These are phyloP conservation scores for Mylabris phalerata DNA, from an alignment of 1,140 invertebrate genomes.

Conservation along the genomic window DNA sequence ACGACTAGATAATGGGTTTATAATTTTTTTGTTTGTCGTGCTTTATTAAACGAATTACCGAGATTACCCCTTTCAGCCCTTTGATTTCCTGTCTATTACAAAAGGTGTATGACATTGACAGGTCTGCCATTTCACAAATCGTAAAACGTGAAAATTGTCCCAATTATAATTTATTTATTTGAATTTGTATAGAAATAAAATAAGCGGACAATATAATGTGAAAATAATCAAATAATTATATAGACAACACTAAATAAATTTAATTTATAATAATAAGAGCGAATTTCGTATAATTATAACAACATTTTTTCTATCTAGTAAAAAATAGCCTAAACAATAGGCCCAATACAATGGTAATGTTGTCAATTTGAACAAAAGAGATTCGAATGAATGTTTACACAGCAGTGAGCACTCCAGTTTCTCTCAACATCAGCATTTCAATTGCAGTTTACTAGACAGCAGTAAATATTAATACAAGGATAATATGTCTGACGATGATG, in stretches of 20 bases:
- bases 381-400: conserved; percentile 38
- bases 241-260: neutral
- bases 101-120: conserved; percentile 5
- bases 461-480: conserved; percentile 1
- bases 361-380: conserved; percentile 34
- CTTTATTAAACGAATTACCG: too few species aligned
- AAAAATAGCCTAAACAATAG: conserved; percentile 22
- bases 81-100: too few species aligned
- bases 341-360: conserved; percentile 30
- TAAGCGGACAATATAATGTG: conserved; percentile 3
- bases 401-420: conserved; percentile 30
- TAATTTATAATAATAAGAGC: conserved; percentile 3
- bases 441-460: conserved; percentile 21
- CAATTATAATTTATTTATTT: conserved; percentile 1
- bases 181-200: too few species aligned
- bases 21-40: too few species aligned
- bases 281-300: conserved; percentile 1
- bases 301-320: conserved; percentile 5
- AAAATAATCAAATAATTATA: conserved; percentile 16
- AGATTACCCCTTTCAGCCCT: too few species aligned
- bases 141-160: conserved; percentile 11
- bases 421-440: conserved; percentile 16
- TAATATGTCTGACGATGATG: conserved; percentile 2
- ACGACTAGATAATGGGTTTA: too few species aligned
- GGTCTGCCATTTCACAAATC: neutral